Conservation (phyloP, 2,888 invertebrate genomes). For the Mesopsocus fuscifrons region DNA sequence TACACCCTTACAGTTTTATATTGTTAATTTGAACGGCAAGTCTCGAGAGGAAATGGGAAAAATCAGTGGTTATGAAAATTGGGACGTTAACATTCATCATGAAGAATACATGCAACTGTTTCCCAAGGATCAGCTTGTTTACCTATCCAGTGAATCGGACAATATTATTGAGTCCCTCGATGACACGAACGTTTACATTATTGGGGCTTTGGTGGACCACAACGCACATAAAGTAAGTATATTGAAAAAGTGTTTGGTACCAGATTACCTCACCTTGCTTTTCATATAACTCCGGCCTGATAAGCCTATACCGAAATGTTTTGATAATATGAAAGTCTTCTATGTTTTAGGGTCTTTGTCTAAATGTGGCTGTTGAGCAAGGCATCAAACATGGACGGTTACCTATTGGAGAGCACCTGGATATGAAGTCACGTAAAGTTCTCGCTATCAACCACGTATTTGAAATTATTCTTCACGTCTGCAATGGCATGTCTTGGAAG, state of each 20-base stretch:
- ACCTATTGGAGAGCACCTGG: constrained; percentile 74
- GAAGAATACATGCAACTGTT: constrained; percentile 50
- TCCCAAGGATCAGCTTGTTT: constrained; percentile 59
- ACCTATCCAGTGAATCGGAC: constrained; percentile 86
- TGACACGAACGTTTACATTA: constrained; percentile 67
- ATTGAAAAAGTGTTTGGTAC: constrained; percentile 9
- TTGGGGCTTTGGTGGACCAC: constrained; percentile 95
- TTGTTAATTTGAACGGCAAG: constrained; percentile 60
- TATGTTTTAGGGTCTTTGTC: constrained; percentile 53
- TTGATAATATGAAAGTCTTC: not conserved
- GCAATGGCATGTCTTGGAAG: constrained; percentile 54
- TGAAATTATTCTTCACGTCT: constrained; percentile 53
- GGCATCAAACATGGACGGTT: constrained; percentile 65
- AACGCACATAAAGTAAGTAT: constrained; percentile 68
- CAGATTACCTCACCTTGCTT: no score
- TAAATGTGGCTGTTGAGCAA: constrained; percentile 56
- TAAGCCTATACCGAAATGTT: constrained; percentile 14
- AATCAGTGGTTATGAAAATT: constrained; percentile 75
- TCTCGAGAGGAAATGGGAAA: constrained; percentile 53
- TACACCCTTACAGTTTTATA: constrained; percentile 58
- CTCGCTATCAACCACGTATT: constrained; percentile 92
- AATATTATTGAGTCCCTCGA: constrained; percentile 59
- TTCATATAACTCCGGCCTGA: not conserved
- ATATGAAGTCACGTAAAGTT: constrained; percentile 83
- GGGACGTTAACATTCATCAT: constrained; percentile 65